Evolutionary conservation across 1,140 invertebrate species (phyloP).

Genomic region (Tetraneura akinire): DNA sequence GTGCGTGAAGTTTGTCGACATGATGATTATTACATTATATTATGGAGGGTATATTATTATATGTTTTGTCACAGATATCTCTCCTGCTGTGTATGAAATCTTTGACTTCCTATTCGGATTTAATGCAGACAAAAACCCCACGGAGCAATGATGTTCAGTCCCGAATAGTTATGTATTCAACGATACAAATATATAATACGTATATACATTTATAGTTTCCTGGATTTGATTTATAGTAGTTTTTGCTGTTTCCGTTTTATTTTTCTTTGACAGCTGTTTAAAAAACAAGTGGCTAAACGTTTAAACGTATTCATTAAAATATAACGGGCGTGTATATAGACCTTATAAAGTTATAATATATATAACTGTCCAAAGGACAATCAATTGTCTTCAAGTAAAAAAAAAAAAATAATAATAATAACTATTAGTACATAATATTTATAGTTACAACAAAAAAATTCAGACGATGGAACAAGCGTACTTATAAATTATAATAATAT

Average conservation of each 20-base stretch:
- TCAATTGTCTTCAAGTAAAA: background rate
- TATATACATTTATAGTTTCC: constrained; percentile 29
- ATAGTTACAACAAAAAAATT: background rate
- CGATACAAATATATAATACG: too few relatives aligned
- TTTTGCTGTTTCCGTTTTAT: constrained; percentile 29
- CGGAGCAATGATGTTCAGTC: constrained; percentile 22
- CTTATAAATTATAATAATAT: too few relatives aligned
- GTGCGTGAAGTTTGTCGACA: constrained; percentile 14
- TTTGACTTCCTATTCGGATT: constrained; percentile 33
- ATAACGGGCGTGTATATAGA: background rate
- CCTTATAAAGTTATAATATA: too few relatives aligned
- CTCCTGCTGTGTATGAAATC: constrained; percentile 45
- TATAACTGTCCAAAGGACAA: background rate
- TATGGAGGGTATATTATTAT: background rate
- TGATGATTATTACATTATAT: background rate
- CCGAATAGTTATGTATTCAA: background rate
- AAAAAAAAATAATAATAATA: background rate
- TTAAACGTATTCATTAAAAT: background rate
- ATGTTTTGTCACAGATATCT: background rate
- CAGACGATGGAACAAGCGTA: background rate
- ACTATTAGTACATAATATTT: too few relatives aligned
- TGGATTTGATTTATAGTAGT: constrained; percentile 34
- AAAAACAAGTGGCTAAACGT: constrained; percentile 6
- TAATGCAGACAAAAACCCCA: constrained; percentile 16
- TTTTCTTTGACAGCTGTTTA: background rate